Evolutionary conservation across 1,140 invertebrate genomes (phyloP), one percentile per base, ranked within the genome.

Genomic region (Caenorhabditis brenneri): DNA sequence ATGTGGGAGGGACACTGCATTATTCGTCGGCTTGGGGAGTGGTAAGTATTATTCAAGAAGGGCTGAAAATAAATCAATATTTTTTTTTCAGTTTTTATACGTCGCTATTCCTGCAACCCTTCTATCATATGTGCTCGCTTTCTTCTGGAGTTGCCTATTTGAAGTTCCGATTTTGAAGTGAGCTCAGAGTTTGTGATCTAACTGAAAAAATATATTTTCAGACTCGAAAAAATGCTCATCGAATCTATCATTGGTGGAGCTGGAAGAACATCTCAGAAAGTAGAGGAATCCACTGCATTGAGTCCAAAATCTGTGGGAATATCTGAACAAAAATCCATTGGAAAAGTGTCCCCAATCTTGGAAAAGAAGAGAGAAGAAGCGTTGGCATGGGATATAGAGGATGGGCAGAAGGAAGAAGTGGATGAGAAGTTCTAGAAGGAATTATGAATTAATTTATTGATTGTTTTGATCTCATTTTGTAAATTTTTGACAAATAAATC

Each of bases 1-100:
- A 86, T 81, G 24, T 81, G 9, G 42, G 36, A 29, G 80, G 65
- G 46, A 12, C 36, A n/a, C 19, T 74, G 19, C 36, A 74, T 74
- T 74, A 74, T 27, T 42, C 65, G 29, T 74, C 65, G 2, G 65
- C 65, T 24, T 74, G 65, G 65, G 36, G 46, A 39, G 65, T 74
- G 65, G 65, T 74, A n/a, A 74, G 65, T 65, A 12, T 6, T 4
- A 19, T 4, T 9, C n/a, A n/a, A n/a, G 19, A 1, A 10, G n/a
- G 7, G 2, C 5, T 51, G 7, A n/a, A 46, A 2, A 46, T 12
- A 46, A 46, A 46, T 0, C 9, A 12, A 0, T 0, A 46, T 12
- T 46, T 46, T 46, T 19, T 51, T 51, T 51, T 51, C 48, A 51
- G 48, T 55, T 55, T 55, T 6, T 29, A 10, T 55, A 55, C 53